These are phyloP conservation scores for Bubalus kerabau DNA, from an alignment of 2,113 vertebrate genomes.

Conservation along the genomic window DNA sequence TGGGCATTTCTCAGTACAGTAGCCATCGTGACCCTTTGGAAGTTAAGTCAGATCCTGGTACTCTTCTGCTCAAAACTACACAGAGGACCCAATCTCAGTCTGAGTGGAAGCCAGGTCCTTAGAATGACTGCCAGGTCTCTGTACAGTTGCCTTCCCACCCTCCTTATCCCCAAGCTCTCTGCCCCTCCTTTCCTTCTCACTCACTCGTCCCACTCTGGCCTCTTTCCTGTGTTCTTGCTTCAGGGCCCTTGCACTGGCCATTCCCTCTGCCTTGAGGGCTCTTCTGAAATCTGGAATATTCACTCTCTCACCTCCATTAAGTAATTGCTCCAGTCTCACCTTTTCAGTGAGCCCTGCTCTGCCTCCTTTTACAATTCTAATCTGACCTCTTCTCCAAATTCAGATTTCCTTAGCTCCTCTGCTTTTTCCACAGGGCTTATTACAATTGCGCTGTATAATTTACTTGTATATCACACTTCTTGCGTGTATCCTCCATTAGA, in stretches of 20 bases:
- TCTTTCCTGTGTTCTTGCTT: neutral
- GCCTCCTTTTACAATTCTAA: neutral
- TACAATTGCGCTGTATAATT: too few species aligned
- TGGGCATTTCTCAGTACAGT: neutral
- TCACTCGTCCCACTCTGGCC: neutral
- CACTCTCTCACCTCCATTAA: neutral
- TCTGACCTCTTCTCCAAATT: neutral
- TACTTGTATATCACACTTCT: neutral
- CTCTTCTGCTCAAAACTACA: neutral
- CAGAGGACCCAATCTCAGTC: neutral
- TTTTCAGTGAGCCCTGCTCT: neutral
- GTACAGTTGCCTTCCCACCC: neutral
- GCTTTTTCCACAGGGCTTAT: neutral
- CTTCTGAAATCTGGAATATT: neutral
- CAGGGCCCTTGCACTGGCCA: neutral
- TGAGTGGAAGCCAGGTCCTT: neutral
- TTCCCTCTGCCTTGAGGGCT: neutral
- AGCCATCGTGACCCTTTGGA: neutral
- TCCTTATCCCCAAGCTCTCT: neutral
- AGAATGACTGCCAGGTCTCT: rapidly evolving
- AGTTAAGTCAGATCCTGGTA: neutral
- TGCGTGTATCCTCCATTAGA: neutral
- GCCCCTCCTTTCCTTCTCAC: rapidly evolving
- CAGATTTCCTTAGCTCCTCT: neutral
- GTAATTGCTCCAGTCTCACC: neutral